phyloP scores from a whole-genome alignment of 30 jellyfish, hydroid and myxozoan species.

The Pseudorhiza aurosa region DNA sequence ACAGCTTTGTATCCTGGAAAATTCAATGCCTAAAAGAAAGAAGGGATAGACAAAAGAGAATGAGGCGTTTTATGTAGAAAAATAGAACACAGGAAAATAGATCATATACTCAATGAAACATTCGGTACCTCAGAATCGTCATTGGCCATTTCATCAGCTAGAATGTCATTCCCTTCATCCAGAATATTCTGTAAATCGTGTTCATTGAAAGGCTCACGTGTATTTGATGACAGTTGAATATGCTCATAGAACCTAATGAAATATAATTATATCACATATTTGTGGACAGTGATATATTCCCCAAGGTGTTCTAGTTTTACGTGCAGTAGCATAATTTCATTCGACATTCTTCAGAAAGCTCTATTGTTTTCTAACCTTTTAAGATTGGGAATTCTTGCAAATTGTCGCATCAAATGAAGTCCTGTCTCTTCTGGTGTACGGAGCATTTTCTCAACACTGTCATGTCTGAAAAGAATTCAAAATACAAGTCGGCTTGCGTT shows the following conservation, averaged over 20 bases:
- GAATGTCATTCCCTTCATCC: background rate
- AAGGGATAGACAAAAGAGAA: no score
- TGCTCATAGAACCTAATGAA: slow-evolving; percentile 44
- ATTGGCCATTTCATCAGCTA: background rate
- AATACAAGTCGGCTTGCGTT: background rate
- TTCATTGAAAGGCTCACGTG: background rate
- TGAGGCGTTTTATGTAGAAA: no score
- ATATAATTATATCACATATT: background rate
- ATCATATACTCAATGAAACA: no score
- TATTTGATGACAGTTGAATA: slow-evolving; percentile 28
- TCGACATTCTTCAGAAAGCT: no score
- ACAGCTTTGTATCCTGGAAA: no score
- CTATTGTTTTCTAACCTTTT: slow-evolving; percentile 17
- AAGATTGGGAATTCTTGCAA: slow-evolving; percentile 21
- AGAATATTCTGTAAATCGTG: background rate
- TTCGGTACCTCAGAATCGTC: slow-evolving; percentile 67
- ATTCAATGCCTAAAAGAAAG: no score
- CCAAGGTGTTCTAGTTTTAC: no score
- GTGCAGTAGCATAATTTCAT: no score
- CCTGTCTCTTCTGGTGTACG: slow-evolving; percentile 12
- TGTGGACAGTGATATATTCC: no score
- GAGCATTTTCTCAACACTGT: slow-evolving; percentile 1
- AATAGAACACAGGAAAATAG: no score
- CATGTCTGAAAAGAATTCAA: slow-evolving; percentile 19
- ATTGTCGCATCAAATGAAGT: slow-evolving; percentile 6